Evolutionary conservation across 1,140 invertebrate species (phyloP).

Genomic region (Diachasma alloeum): DNA sequence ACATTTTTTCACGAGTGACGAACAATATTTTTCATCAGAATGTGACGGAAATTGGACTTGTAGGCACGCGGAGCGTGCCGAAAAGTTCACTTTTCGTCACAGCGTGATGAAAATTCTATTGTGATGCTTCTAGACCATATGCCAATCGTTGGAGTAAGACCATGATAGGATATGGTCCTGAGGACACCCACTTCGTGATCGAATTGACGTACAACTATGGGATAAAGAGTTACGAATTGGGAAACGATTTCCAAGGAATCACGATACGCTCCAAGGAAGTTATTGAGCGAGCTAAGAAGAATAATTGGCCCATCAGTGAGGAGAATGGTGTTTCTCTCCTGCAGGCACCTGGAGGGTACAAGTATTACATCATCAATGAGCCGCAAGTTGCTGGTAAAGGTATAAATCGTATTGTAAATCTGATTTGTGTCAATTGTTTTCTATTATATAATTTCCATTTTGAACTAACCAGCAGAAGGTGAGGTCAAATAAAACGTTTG

Average conservation of each 20-base stretch:
- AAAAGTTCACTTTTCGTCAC: too few species aligned
- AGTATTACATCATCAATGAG: constrained; percentile 82
- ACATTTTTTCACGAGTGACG: too few species aligned
- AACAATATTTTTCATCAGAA: too few species aligned
- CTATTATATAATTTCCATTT: too few species aligned
- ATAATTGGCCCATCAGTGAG: constrained; percentile 73
- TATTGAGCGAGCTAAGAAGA: constrained; percentile 75
- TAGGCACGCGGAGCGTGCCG: too few species aligned
- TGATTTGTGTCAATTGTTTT: too few species aligned
- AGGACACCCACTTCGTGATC: constrained; percentile 94
- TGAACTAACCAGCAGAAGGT: too few species aligned
- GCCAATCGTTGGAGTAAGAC: constrained; percentile 99
- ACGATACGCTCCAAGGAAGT: constrained; percentile 82
- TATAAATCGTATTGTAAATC: too few species aligned
- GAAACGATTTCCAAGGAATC: constrained; percentile 92
- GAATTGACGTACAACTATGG: constrained; percentile 99
- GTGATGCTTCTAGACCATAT: constrained; percentile 80
- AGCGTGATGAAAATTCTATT: background rate
- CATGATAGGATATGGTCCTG: constrained; percentile 97
- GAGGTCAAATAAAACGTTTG: too few species aligned
- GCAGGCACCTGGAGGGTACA: constrained; percentile 90
- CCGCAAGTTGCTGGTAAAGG: constrained; percentile 72
- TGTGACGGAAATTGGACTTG: too few species aligned
- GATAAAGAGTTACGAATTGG: constrained; percentile 81
- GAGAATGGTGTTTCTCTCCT: constrained; percentile 70